Evolutionary conservation across 2,797 vertebrate species (phyloP), one percentile per base, ranked within the genome.

Genomic region (Phoebastria nigripes): DNA sequence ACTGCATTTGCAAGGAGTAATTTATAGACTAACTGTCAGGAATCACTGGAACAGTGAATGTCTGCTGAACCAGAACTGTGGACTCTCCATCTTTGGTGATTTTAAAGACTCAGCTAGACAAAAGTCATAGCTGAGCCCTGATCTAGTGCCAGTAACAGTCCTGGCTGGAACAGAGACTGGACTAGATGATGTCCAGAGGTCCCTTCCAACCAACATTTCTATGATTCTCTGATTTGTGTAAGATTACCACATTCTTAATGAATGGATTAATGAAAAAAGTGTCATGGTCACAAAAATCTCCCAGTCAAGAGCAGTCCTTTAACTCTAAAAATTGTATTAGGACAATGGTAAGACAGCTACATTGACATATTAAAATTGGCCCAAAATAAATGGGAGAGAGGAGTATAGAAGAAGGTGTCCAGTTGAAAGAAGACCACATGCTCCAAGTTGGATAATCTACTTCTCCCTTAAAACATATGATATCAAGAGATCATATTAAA

Each of bases 381-480:
- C 28, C 28, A 61, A 81, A 86, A 51, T 56, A 84, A 81, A 81
- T 4, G 16, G 5, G 15, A 80, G 9, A 79, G 22, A 33, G 20
- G 3, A 56, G 4, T 18, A 52, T 0, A 52, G 33, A 47, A 19
- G 9, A 42, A 24, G 7, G 14, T 6, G 9, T 46, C 8, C 49
- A 51, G 12, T 2, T 69, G 33, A 74, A 91, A 78, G 44, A 83
- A 25, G 31, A 70, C 2, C 12, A 71, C 21, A 61, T 89, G 46
- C 25, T 74, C 63, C 33, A 83, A 58, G 8, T 1, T 74, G 31
- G 35, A 44, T 55, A 51, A 77, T 35, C 0, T 2, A 44, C n/a
- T 86, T 69, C 46, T 82, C 47, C 49, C 26, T 84, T 71, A 62
- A 91, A 83, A 83, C 15, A 51, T 28, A 49, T 0, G 0, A 15